Conservation (phyloP, 2,888 invertebrate species). For the Ariolimax columbianus region DNA sequence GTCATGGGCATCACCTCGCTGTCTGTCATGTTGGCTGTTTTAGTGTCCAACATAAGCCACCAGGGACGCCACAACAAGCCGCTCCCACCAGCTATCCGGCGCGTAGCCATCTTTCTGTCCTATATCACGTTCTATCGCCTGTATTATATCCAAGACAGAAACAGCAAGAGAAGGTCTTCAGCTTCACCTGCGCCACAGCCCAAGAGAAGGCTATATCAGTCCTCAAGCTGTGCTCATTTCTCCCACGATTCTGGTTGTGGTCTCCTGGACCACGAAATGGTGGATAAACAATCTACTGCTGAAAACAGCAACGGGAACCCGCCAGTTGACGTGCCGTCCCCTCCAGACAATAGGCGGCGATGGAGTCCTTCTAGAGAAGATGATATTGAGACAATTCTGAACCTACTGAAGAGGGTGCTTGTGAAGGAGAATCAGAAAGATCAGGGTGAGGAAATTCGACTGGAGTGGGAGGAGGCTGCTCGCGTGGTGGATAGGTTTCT, state of each 20-base stretch:
- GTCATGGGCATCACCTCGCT: conserved; percentile 78
- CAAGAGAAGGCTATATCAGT: conserved; percentile 43
- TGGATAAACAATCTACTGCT: background rate
- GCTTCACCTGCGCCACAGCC: background rate
- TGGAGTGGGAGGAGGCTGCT: conserved; percentile 79
- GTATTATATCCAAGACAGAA: conserved; percentile 47
- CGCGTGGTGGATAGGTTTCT: conserved; percentile 80
- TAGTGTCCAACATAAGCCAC: conserved; percentile 78
- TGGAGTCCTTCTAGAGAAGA: conserved; percentile 43
- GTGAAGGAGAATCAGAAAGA: conserved; percentile 67
- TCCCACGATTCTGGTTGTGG: conserved; percentile 71
- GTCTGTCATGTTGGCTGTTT: conserved; percentile 77
- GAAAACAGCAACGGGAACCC: conserved; percentile 23
- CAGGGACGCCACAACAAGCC: conserved; percentile 65
- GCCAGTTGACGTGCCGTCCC: background rate
- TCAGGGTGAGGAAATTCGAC: conserved; percentile 59
- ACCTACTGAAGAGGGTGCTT: conserved; percentile 65
- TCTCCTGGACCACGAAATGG: conserved; percentile 66
- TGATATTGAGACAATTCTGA: conserved; percentile 65
- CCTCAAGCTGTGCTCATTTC: conserved; percentile 60
- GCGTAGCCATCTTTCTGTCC: conserved; percentile 57
- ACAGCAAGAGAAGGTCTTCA: background rate
- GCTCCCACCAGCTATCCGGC: conserved; percentile 62
- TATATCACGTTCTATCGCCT: conserved; percentile 65
- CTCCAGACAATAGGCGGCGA: background rate